These are phyloP conservation scores for Numenius phaeopus DNA, from an alignment of 2,797 vertebrate genomes.

Conservation along the genomic window DNA sequence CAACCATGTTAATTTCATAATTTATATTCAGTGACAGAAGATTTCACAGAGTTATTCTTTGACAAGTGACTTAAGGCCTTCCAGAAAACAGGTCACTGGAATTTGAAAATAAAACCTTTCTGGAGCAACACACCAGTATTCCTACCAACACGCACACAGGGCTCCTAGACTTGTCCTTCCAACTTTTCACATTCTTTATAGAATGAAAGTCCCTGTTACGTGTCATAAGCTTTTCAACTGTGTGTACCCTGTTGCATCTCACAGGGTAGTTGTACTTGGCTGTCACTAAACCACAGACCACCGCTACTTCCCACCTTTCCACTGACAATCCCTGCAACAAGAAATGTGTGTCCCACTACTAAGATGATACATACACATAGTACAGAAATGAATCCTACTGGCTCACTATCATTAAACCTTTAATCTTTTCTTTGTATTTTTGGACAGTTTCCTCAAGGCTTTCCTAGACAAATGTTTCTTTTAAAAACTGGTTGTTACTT, in stretches of 20 bases:
- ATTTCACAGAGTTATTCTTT: background rate
- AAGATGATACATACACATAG: background rate
- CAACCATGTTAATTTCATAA: background rate
- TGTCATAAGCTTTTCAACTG: background rate
- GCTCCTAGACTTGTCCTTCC: background rate
- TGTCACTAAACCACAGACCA: background rate
- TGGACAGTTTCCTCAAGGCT: background rate
- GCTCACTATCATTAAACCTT: background rate
- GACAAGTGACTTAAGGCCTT: background rate
- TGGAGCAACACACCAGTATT: background rate
- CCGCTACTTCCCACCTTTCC: background rate
- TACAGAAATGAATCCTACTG: background rate
- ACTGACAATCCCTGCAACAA: background rate
- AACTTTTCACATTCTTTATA: background rate
- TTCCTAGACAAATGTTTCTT: background rate
- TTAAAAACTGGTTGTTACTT: background rate
- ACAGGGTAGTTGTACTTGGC: background rate
- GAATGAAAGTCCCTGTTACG: background rate
- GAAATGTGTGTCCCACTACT: background rate
- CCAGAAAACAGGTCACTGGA: background rate
- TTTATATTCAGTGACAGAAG: background rate
- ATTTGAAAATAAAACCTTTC: background rate
- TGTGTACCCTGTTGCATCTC: fast-evolving
- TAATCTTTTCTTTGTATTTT: background rate
- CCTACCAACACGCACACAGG: background rate